phyloP scores from a whole-genome alignment of 2,888 invertebrate genomes.

The Cryptocephalus moraei region DNA sequence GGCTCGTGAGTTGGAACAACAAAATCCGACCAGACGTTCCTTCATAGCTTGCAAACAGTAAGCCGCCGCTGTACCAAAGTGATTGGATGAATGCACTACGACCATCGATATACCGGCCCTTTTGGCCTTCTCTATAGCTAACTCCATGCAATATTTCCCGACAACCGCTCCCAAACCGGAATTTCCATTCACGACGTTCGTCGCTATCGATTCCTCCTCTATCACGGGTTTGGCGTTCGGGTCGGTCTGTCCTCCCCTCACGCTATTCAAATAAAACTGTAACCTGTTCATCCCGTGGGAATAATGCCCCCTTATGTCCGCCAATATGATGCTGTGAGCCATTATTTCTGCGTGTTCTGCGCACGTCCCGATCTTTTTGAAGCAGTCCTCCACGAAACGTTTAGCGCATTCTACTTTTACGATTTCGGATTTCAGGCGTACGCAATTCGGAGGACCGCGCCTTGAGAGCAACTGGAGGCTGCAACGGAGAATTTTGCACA shows the following conservation, averaged over 20 bases:
- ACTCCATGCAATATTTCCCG: conserved; percentile 50
- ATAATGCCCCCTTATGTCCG: conserved; percentile 62
- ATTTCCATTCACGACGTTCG: conserved; percentile 53
- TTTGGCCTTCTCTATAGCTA: conserved; percentile 62
- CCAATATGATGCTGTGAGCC: conserved; percentile 59
- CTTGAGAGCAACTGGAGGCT: too few relatives aligned
- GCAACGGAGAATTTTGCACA: too few relatives aligned
- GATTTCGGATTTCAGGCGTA: too few relatives aligned
- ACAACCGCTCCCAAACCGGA: conserved; percentile 60
- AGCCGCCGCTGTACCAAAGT: conserved; percentile 82
- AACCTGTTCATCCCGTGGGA: conserved; percentile 66
- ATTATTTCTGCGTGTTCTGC: conserved; percentile 50
- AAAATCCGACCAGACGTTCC: conserved; percentile 68
- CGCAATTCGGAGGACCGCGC: too few relatives aligned
- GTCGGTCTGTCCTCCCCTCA: conserved; percentile 43
- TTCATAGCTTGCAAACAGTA: conserved; percentile 68
- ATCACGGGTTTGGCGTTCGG: conserved; percentile 44
- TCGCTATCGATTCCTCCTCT: conserved; percentile 46
- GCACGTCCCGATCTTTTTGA: conserved; percentile 53
- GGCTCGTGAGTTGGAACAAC: conserved; percentile 88
- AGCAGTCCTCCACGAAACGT: conserved; percentile 56
- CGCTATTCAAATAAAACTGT: conserved; percentile 41
- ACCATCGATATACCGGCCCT: conserved; percentile 60
- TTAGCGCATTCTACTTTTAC: conserved; percentile 36
- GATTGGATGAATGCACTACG: conserved; percentile 62